phyloP scores from a whole-genome alignment of 1,140 invertebrate genomes.

The Pseudomyrmex cubaensis region DNA sequence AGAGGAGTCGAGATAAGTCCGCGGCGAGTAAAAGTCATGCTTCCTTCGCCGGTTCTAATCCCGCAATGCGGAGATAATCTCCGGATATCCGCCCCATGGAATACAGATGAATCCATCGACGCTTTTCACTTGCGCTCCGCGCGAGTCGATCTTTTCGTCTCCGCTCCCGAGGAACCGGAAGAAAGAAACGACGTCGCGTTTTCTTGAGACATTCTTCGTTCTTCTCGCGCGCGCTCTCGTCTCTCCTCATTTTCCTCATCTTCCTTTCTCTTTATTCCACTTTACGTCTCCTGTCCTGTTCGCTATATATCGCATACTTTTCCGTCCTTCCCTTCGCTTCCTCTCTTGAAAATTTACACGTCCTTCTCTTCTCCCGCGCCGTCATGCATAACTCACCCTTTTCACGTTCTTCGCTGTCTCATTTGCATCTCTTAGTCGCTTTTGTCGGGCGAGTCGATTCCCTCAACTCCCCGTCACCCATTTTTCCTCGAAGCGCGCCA shows the following conservation, averaged over 20 bases:
- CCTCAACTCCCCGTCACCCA: constrained; percentile 31
- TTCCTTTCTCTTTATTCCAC: constrained; percentile 39
- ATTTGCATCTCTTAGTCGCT: constrained; percentile 73
- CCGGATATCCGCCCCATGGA: constrained; percentile 74
- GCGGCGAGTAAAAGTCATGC: constrained; percentile 68
- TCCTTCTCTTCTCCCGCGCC: constrained; percentile 28
- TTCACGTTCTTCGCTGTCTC: constrained; percentile 65
- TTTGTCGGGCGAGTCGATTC: constrained; percentile 50
- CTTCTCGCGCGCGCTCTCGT: not conserved
- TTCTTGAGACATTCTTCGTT: constrained; percentile 33
- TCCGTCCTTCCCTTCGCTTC: not conserved
- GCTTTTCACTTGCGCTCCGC: constrained; percentile 68
- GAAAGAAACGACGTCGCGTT: constrained; percentile 40
- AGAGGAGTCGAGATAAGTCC: constrained; percentile 70
- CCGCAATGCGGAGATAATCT: constrained; percentile 74
- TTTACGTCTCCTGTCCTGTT: constrained; percentile 19
- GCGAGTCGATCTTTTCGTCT: constrained; percentile 53
- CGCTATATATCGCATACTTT: constrained; percentile 5
- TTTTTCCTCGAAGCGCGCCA: constrained; percentile 44
- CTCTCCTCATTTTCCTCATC: constrained; percentile 28
- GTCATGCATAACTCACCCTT: constrained; percentile 41
- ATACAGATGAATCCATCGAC: constrained; percentile 79
- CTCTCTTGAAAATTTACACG: constrained; percentile 41
- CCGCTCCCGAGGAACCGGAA: not conserved
- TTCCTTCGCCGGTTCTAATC: constrained; percentile 40